Evolutionary conservation across 2,888 invertebrate species (phyloP), one percentile per base, ranked within the genome.

Genomic region (Rhimphoctona megacephalus): DNA sequence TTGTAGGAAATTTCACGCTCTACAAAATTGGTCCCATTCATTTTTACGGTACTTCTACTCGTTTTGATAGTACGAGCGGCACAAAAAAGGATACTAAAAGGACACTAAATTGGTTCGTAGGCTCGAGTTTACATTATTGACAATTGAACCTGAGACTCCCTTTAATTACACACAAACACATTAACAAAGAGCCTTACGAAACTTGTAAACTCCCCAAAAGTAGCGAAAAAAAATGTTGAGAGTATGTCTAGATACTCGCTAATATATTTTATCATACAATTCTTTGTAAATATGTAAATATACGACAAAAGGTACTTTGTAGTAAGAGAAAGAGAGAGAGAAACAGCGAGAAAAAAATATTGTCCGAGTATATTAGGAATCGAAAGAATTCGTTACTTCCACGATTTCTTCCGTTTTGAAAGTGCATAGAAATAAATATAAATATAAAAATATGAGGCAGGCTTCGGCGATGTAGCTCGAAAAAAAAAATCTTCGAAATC

Each of bases 221-320:
- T 61, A 39, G 25, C 19, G 46, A 61, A 43, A 70, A 39, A 83
- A 73, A 69, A 22, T 81, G 84, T 86, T 86, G 85, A 88, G 61
- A 79, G 85, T 89, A 88, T 88, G 78, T 87, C 85, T 92, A 91
- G 90, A 88, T 90, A 85, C 90, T 90, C 88, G 88, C 89, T 85
- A 90, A 92, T 92, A 92, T 92, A 93, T 93, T 93, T 92, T 92
- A 93, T 92, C 93, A 93, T 90, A 91, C 90, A 86, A 89, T 89
- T 88, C 25, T 64, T 85, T 82, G 78, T 93, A 92, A 92, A 92
- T 78, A 33, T 61, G 61, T 76, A 61, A 76, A 52, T 61, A 76
- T 43, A 30, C 64, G 66, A 87, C 70, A 52, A 81, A 30, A 69
- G 39, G 52, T 22, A 70, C 33, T 80, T 72, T 17, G 69, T 78